Conservation (phyloP, 2,797 vertebrate species). For the Poecilia picta region DNA sequence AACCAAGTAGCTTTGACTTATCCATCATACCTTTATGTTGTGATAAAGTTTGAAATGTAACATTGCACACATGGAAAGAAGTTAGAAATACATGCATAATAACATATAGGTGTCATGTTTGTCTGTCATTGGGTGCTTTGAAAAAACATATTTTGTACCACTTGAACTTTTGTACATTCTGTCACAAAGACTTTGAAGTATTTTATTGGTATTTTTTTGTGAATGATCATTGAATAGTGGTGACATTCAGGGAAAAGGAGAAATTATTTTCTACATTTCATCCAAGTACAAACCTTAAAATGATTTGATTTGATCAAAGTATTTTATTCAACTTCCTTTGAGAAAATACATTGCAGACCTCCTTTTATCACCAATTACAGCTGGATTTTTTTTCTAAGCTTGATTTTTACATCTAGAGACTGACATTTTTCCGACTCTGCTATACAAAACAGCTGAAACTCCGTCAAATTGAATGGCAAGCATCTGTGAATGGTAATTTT, state of each 20-base stretch:
- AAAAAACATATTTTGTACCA: neutral
- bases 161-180: neutral
- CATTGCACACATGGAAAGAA: neutral
- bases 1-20: neutral
- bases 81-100: neutral
- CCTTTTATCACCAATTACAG: neutral
- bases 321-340: neutral
- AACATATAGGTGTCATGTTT: neutral
- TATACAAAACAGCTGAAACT: neutral
- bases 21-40: neutral
- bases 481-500: neutral
- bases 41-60: neutral
- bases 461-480: neutral
- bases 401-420: neutral
- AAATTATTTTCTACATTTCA: neutral
- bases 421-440: neutral
- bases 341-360: neutral
- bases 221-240: neutral
- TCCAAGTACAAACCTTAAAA: neutral
- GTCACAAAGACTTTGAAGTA: neutral
- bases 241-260: neutral
- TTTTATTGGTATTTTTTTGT: neutral
- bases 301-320: neutral
- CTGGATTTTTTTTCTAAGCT: neutral
- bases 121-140: neutral